Base-by-base conservation (phyloP, 2,888 invertebrate genomes). In the Seira musarum region DNA sequence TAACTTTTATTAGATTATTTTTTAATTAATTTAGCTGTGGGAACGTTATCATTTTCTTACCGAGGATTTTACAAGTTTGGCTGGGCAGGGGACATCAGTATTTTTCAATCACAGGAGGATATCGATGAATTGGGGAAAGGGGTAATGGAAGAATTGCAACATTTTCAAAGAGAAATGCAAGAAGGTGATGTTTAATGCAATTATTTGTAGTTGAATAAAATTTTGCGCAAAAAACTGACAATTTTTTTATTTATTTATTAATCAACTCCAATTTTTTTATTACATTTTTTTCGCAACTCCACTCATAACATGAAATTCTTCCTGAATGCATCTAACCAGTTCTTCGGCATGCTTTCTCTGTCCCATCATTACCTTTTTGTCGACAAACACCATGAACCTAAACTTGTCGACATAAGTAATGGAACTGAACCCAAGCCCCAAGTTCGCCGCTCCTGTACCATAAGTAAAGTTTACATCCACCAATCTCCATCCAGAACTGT, bases 21-120 rank as follows among this genome's bases (percentile, higher is more conserved):
- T 40, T 57, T 57, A 15, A 57, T n/a, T 15, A 57, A 24, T 69
- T 0, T 15, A 77, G 77, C 70, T n/a, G 40, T 64, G n/a, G 71
- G 70, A 5, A 66, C 66, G n/a, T 19, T 77, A 13, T 64, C 57
- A 17, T 77, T 65, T 69, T 70, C 70, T 22, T 77, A 71, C 60
- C 65, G 53, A 19, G 77, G 71, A 0, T n/a, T 40, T 1, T 77
- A 71, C 66, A 77, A 71, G 46, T 60, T 71, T 24, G 70, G 57
- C 15, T n/a, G 70, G n/a, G 15, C 35, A 21, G 70, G 61, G 6
- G 77, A 77, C 21, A 17, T 69, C 2, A 49, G 40, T 40, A 71
- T 77, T 15, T 57, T 77, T 8, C 19, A 1, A 8, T 40, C 57
- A n/a, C 53, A 64, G 19, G 25, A 57, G 22, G 77, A 77, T 2